Evolutionary conservation across 2,888 invertebrate species (phyloP).

Genomic region (Macaria liturata): DNA sequence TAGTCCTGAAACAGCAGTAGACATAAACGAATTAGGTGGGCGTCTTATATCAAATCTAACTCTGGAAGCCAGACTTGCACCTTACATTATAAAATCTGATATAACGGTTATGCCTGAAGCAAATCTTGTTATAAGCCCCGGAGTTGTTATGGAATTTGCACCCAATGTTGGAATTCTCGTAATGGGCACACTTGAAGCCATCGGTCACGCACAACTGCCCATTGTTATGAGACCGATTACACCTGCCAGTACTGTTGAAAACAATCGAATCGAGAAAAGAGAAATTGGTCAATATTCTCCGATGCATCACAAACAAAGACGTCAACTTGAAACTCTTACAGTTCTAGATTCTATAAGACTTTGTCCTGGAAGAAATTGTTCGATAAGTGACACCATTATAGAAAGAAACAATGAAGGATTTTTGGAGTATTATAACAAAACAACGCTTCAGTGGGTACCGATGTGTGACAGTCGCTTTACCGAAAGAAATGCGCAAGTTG

Average conservation of each 20-base stretch:
- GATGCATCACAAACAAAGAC: conserved; percentile 63
- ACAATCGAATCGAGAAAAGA: conserved; percentile 66
- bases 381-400: conserved; percentile 78
- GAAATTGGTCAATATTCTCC: conserved; percentile 61
- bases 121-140: conserved; percentile 92
- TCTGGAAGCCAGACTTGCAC: conserved; percentile 85
- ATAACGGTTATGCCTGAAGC: conserved; percentile 98
- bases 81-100: conserved; percentile 93
- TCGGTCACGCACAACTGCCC: conserved; percentile 89
- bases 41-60: conserved; percentile 87
- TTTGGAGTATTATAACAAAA: conserved; percentile 96
- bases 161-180: conserved; percentile 98
- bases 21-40: conserved; percentile 89
- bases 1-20: conserved; percentile 80
- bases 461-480: conserved; percentile 98
- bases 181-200: conserved; percentile 93
- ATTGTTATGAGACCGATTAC: conserved; percentile 89
- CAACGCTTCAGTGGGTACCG: conserved; percentile 98
- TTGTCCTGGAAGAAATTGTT: conserved; percentile 89
- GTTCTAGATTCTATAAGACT: conserved; percentile 87
- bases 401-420: conserved; percentile 90
- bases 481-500: conserved; percentile 97
- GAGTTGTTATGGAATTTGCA: conserved; percentile 95
- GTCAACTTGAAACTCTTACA: conserved; percentile 82
- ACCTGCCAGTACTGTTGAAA: conserved; percentile 58